These are phyloP conservation scores for Eulacestoma nigropectus DNA, from an alignment of 2,113 vertebrate genomes.

Conservation along the genomic window DNA sequence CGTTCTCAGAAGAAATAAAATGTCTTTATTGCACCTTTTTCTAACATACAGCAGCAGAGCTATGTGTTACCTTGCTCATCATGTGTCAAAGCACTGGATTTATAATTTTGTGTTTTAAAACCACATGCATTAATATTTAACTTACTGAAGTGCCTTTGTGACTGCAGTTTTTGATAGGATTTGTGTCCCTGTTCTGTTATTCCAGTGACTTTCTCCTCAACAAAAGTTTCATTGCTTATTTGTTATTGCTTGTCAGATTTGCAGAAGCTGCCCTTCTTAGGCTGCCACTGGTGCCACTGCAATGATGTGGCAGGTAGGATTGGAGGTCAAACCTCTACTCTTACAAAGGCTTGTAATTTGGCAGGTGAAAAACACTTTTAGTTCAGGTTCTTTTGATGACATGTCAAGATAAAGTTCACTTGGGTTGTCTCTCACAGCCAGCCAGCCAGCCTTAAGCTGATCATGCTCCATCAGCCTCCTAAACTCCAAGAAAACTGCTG, in stretches of 20 bases:
- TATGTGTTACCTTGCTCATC: not conserved
- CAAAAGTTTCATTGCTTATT: not conserved
- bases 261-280: not conserved
- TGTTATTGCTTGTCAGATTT: not conserved
- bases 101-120: not conserved
- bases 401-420: not conserved
- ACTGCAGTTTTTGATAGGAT: not conserved
- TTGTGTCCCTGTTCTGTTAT: not conserved
- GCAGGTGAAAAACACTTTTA: not conserved
- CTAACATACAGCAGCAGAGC: not conserved
- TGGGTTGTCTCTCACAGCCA: not conserved
- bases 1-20: not conserved
- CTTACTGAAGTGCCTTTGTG: not conserved
- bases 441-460: not conserved
- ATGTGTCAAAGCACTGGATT: not conserved
- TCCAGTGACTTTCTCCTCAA: not conserved
- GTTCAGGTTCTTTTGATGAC: not conserved
- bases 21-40: not conserved
- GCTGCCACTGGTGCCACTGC: not conserved
- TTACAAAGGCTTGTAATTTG: not conserved
- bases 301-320: not conserved
- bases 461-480: not conserved
- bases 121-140: not conserved
- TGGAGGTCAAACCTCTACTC: not conserved
- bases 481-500: not conserved